Evolutionary conservation across 2,797 vertebrate species (phyloP), one percentile per base, ranked within the genome.

Genomic region (Pipistrellus nathusii): DNA sequence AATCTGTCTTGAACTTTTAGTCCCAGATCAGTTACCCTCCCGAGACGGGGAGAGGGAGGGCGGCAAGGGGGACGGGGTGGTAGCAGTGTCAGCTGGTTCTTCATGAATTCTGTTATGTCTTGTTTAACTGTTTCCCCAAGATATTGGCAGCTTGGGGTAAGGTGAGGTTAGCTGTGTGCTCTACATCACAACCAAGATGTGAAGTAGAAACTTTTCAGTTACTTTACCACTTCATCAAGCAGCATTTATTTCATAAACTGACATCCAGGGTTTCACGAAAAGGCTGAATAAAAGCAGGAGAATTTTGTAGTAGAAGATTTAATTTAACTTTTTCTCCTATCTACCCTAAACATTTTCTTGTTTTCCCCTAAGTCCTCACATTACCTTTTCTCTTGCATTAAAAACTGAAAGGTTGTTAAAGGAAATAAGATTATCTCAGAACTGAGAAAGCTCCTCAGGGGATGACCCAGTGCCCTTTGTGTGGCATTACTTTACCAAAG

Each of bases 301-400:
- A 64, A 88, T 90, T 87, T 90, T 88, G 2, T 81, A 71, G 44
- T 84, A 62, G 38, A 85, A 71, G 78, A 68, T 51, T 38, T 92
- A 38, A 38, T 84, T 27, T 57, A 71, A 57, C 41, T 76, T n/a
- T 64, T 85, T 57, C 15, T 64, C 30, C 69, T 82, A 66, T 18
- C 57, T 73, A 55, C 10, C 21, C 17, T 93, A 51, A 95, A 68
- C 32, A 66, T 85, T 85, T 88, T 55, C 17, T 57, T 69, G 0
- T 8, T 94, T 85, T 85, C 10, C 13, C 32, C 55, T 71, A 75
- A 85, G 66, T n/a, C 1, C 46, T 75, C 23, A 10, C 32, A 66
- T 73, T 71, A 38, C 15, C n/a, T 32, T 81, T 46, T 53, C n/a
- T 87, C 64, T 27, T 21, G 14, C 30, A 32, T 75, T 86, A 46